Conservation (phyloP, 2,888 invertebrate genomes). For the Amorpha juglandis region DNA sequence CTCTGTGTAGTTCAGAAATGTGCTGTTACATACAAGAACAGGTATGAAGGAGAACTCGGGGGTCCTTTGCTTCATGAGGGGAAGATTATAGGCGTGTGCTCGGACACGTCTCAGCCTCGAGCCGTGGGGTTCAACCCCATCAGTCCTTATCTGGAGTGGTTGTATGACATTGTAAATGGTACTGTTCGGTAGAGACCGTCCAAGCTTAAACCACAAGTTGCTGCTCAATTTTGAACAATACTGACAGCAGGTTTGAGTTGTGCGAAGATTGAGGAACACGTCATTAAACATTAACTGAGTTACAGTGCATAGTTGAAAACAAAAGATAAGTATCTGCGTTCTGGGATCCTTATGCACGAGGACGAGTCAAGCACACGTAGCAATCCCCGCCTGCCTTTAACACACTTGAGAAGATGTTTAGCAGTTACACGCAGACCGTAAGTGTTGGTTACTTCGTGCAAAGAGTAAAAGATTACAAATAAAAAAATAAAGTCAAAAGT, state of each 20-base stretch:
- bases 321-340: no score
- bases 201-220: background rate
- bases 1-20: constrained; percentile 4
- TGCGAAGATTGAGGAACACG: background rate
- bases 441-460: no score
- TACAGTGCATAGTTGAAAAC: no score
- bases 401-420: no score
- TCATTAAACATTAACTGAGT: no score
- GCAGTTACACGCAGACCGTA: no score
- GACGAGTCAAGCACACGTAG: no score
- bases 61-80: background rate
- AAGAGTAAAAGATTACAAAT: no score
- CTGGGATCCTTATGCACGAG: no score
- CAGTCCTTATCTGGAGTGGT: constrained; percentile 1
- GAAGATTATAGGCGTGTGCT: background rate
- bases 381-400: no score
- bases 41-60: background rate
- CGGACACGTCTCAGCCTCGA: background rate
- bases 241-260: background rate
- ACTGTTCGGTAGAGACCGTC: background rate
- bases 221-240: background rate
- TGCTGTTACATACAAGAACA: background rate
- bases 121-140: background rate
- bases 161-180: background rate
- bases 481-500: no score